These are phyloP conservation scores for Aplidium turbinatum DNA, from an alignment of 23 tunicate genomes.

Conservation along the genomic window DNA sequence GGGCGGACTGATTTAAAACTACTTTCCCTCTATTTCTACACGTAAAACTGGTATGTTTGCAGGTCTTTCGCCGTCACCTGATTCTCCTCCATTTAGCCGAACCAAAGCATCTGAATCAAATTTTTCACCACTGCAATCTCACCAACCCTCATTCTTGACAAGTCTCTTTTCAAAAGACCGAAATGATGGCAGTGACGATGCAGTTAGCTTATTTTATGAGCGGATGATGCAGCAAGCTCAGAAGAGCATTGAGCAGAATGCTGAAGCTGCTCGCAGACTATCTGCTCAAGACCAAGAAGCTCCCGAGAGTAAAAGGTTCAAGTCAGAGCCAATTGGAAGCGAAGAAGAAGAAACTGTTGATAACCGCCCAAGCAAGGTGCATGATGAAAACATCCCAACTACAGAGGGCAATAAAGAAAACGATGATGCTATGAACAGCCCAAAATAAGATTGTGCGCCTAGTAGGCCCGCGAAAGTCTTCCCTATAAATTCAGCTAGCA, in stretches of 20 bases:
- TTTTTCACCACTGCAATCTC: conserved; percentile 56
- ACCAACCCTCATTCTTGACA: conserved; percentile 62
- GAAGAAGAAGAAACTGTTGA: conserved; percentile 10
- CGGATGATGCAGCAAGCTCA: conserved; percentile 13
- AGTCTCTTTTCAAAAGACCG: conserved; percentile 46
- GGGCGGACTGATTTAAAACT: no score
- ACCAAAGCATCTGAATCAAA: neutral
- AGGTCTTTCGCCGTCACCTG: conserved; percentile 35
- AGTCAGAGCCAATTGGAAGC: neutral
- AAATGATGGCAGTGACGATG: neutral
- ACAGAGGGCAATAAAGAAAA: neutral
- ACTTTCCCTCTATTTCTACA: no score
- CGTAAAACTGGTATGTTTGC: neutral
- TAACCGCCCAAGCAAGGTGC: neutral
- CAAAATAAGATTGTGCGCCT: neutral
- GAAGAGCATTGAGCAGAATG: neutral
- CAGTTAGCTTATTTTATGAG: neutral
- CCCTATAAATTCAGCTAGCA: conserved; percentile 5
- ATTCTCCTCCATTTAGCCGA: conserved; percentile 43
- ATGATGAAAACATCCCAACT: neutral
- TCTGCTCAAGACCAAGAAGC: conserved; percentile 10
- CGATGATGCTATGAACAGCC: neutral
- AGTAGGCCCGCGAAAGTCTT: neutral
- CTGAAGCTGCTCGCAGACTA: neutral
- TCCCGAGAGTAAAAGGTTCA: neutral